Evolutionary conservation across 2,113 vertebrate genomes (phyloP).

Genomic region (Bucco capensis): DNA sequence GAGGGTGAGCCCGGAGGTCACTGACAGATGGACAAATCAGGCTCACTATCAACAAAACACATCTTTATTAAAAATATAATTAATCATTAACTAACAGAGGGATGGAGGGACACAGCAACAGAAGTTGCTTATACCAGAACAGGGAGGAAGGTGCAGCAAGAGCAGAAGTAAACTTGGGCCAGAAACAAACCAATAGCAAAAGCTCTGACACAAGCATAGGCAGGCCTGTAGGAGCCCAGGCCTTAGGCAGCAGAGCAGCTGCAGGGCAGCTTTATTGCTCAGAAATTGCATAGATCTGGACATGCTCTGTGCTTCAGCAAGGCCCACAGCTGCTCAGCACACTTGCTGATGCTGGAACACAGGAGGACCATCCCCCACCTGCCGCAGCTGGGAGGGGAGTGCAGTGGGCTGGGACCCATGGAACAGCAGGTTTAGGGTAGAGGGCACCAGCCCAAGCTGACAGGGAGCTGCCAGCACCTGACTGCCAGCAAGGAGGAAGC

Average conservation of each 20-base stretch:
- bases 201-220: accelerated
- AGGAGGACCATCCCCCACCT: not conserved
- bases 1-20: not conserved
- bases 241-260: not conserved
- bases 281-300: conserved; percentile 23
- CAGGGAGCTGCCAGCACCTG: not conserved
- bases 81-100: not conserved
- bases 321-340: not conserved
- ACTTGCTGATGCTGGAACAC: accelerated
- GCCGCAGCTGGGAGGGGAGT: accelerated
- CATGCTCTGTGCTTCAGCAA: not conserved
- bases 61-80: conserved; percentile 55
- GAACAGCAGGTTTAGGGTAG: not conserved
- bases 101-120: accelerated
- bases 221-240: not conserved
- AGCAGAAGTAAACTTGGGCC: not conserved
- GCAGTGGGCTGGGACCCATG: accelerated
- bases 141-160: not conserved
- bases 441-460: not conserved
- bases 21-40: accelerated
- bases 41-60: not conserved
- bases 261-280: not conserved
- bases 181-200: not conserved
- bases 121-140: not conserved
- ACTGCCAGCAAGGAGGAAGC: not conserved